Conservation (phyloP, 2,113 vertebrate genomes). For the Spheniscus mendiculus region DNA sequence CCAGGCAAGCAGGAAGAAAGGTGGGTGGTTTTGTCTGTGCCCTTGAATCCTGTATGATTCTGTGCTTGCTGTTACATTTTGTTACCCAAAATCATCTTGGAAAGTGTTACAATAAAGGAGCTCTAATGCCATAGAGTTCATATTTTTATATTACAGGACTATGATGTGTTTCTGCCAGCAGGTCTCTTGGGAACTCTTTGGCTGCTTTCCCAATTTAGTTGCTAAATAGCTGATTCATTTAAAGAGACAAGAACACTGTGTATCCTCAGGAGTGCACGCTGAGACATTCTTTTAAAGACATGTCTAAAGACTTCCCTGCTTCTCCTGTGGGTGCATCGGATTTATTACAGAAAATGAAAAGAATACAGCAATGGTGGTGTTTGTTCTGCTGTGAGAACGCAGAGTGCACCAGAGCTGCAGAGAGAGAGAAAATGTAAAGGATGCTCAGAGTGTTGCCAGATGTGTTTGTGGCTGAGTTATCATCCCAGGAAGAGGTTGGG, state of each 20-base stretch:
- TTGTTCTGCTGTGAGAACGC: background rate
- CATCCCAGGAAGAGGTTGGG: background rate
- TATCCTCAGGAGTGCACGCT: background rate
- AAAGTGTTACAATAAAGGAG: background rate
- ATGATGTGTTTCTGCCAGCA: background rate
- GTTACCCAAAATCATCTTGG: background rate
- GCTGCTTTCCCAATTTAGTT: slow-evolving; percentile 15
- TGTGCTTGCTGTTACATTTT: background rate
- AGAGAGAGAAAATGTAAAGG: background rate
- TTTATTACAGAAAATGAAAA: background rate
- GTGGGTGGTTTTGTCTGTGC: background rate
- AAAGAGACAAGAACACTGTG: background rate
- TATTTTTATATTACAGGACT: background rate
- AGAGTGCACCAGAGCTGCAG: background rate
- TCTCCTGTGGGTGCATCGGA: background rate
- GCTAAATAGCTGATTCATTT: background rate
- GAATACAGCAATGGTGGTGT: background rate
- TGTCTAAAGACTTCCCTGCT: background rate
- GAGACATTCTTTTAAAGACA: background rate
- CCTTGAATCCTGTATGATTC: background rate
- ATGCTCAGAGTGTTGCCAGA: background rate
- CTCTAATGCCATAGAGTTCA: background rate
- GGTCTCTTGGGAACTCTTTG: background rate
- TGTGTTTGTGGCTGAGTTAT: background rate
- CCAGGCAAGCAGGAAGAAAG: background rate